Evolutionary conservation across 2,888 invertebrate genomes (phyloP), one percentile per base, ranked within the genome.

Genomic region (Cataglyphis livida): DNA sequence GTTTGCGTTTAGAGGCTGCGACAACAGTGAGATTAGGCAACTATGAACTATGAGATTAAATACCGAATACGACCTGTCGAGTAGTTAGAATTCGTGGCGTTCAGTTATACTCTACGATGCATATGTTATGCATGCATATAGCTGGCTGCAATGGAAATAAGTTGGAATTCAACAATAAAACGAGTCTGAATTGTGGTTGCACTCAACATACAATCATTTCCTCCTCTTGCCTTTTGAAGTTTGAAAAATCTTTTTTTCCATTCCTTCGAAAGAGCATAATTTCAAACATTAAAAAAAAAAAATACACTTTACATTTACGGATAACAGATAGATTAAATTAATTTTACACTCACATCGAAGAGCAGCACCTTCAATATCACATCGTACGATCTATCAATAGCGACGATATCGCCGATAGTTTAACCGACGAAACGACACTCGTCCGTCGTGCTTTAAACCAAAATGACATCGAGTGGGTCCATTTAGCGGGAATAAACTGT

Each of bases 401-500:
- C 70, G 62, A 44, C 7, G 15, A n/a, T 32, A 25, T 41, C 38
- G 41, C n/a, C 71, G 44, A 71, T 79, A 79, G 71, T 79, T 59
- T 15, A 59, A 12, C 3, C 12, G 44, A 21, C 10, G 28, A 15
- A n/a, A 28, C 44, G 70, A 44, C 32, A 32, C 21, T 15, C 59
- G 25, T 41, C 25, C 18, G 25, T 76, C n/a, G 28, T 44, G 18
- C 75, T 75, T 71, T 71, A 79, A 75, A 83, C 83, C 85, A 79
- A 75, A 86, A 79, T 75, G 81, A 84, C 86, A 81, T 66, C 82
- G 65, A 81, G 25, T 74, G 81, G 83, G 82, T 87, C 81, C 81
- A 85, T 86, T 89, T 88, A 89, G 68, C 82, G 85, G 61, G 86
- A 83, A 87, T 88, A 89, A 89, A 89, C 84, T 82, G 87, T 89